A percentile compares a stretch with the other conserved stretches of the same genome.
Conservation (phyloP, 1,140 invertebrate species). For the Scaptomyza hsui region DNA sequence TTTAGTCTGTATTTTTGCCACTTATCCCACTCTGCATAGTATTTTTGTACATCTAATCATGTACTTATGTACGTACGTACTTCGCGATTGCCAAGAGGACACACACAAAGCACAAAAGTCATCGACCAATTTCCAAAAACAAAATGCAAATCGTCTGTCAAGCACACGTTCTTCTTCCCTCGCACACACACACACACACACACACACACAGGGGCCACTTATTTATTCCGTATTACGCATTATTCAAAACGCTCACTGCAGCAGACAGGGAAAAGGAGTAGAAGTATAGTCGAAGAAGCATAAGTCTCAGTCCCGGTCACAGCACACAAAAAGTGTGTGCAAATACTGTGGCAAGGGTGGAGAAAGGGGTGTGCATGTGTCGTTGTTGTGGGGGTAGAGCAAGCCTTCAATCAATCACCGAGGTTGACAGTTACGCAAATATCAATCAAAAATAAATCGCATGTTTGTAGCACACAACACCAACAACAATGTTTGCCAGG, state of each 20-base stretch:
- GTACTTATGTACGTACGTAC: neutral
- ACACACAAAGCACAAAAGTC: slow-evolving; percentile 41
- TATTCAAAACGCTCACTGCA: slow-evolving; percentile 68
- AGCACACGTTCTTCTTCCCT: slow-evolving; percentile 27
- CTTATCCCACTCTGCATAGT: too few species aligned
- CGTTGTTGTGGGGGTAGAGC: slow-evolving; percentile 31
- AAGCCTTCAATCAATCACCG: slow-evolving; percentile 77
- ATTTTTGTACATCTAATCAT: neutral
- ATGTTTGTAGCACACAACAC: slow-evolving; percentile 59
- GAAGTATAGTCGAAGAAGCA: neutral
- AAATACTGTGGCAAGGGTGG: neutral
- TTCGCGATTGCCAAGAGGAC: slow-evolving; percentile 9
- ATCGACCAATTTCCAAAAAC: slow-evolving; percentile 56
- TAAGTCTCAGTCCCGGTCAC: slow-evolving; percentile 4
- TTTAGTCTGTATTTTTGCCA: too few species aligned
- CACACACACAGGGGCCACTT: slow-evolving; percentile 58
- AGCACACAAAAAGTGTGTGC: slow-evolving; percentile 19
- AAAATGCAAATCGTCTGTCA: slow-evolving; percentile 79
- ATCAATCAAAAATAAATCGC: slow-evolving; percentile 80
- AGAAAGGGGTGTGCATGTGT: neutral
- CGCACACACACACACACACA: slow-evolving; percentile 4
- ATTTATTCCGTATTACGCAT: slow-evolving; percentile 76
- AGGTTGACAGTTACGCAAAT: slow-evolving; percentile 78
- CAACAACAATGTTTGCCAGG: slow-evolving; percentile 60
- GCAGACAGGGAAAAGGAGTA: too few species aligned